These are phyloP conservation scores for Amphimallon solstitiale DNA, from an alignment of 2,888 invertebrate genomes.

Conservation along the genomic window DNA sequence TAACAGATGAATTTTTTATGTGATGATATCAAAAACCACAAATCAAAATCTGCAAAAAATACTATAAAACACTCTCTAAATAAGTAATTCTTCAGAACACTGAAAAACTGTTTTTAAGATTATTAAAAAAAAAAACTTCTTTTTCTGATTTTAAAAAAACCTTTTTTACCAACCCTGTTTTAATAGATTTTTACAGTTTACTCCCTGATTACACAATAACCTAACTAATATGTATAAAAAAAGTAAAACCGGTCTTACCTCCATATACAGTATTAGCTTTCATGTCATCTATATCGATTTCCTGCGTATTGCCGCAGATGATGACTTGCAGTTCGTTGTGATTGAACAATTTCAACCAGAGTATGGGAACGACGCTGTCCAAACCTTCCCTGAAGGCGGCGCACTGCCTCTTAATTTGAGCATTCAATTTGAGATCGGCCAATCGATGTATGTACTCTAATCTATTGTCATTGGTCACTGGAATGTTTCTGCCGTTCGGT, in stretches of 20 bases:
- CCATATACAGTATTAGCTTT: conserved; percentile 88
- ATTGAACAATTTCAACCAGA: conserved; percentile 96
- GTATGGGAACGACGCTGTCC: conserved; percentile 87
- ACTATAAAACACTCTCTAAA: too few relatives aligned
- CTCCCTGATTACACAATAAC: too few relatives aligned
- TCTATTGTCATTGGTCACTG: conserved; percentile 90
- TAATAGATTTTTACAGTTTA: too few relatives aligned
- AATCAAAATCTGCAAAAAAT: too few relatives aligned
- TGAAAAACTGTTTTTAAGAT: too few relatives aligned
- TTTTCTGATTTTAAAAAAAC: too few relatives aligned
- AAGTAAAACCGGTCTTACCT: conserved; percentile 62
- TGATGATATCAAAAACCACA: too few relatives aligned
- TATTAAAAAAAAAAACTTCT: too few relatives aligned
- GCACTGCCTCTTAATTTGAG: conserved; percentile 87
- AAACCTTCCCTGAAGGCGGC: conserved; percentile 90
- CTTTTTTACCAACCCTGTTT: too few relatives aligned
- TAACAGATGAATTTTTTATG: too few relatives aligned
- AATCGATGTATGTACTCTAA: conserved; percentile 97
- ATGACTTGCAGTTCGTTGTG: conserved; percentile 94
- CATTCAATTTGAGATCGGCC: conserved; percentile 95
- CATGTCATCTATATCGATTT: conserved; percentile 92
- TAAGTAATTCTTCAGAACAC: too few relatives aligned
- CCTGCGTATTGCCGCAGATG: conserved; percentile 95
- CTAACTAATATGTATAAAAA: too few relatives aligned
- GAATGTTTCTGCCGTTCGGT: conserved; percentile 87